These are phyloP conservation scores for Oophaga pumilio DNA, from an alignment of 2,113 vertebrate genomes.

Conservation along the genomic window DNA sequence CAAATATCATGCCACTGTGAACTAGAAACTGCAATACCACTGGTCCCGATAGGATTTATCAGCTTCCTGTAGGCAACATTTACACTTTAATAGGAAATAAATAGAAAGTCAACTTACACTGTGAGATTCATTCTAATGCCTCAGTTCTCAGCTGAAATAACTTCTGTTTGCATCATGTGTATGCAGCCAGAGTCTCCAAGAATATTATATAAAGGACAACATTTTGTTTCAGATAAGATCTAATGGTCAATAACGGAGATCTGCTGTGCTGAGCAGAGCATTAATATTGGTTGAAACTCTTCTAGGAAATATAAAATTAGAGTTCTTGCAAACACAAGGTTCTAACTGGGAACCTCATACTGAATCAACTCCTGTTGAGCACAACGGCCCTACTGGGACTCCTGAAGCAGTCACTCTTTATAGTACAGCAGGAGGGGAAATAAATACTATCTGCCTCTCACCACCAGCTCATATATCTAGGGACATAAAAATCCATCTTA, in stretches of 20 bases:
- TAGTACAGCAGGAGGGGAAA: conserved; percentile 28
- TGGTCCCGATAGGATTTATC: background rate
- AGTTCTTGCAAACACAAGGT: conserved; percentile 11
- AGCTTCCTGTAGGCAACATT: background rate
- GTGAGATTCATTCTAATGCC: background rate
- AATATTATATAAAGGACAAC: background rate
- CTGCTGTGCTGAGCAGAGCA: conserved; percentile 18
- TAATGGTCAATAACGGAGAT: conserved; percentile 26
- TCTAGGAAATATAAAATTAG: conserved; percentile 42
- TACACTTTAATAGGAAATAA: background rate
- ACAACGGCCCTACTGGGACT: conserved; percentile 26
- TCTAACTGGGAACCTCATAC: conserved; percentile 25
- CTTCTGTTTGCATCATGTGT: background rate
- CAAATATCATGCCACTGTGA: background rate
- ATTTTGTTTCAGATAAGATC: conserved; percentile 8
- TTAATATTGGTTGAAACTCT: conserved; percentile 22
- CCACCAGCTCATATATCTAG: conserved; percentile 2
- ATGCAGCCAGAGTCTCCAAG: background rate
- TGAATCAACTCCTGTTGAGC: conserved; percentile 33
- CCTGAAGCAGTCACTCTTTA: conserved; percentile 43
- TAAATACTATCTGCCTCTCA: conserved; percentile 31
- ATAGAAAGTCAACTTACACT: background rate
- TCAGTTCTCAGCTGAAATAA: background rate
- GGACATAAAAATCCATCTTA: conserved; percentile 36
- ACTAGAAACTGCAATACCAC: background rate